A percentile compares a stretch with the other conserved stretches of the same genome.
phyloP scores from a whole-genome alignment of 2,797 vertebrate species.

The Sarcoramphus papa region DNA sequence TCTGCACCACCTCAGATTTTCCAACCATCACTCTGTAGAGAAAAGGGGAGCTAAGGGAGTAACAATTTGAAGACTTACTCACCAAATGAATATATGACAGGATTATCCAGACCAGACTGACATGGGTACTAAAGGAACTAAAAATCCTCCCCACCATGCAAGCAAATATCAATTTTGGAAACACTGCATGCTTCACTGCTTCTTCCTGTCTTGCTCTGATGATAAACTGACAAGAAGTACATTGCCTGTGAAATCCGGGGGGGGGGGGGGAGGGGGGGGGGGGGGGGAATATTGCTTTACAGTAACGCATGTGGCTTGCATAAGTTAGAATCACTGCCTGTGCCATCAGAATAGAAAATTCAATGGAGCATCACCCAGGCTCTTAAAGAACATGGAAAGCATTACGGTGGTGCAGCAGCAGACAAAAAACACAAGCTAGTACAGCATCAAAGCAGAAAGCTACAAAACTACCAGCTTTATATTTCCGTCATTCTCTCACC shows the following conservation, averaged over 20 bases:
- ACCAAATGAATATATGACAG: background rate
- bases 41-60: background rate
- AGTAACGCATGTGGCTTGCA: background rate
- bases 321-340: background rate
- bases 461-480: background rate
- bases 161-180: background rate
- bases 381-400: background rate
- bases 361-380: background rate
- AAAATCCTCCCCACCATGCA: background rate
- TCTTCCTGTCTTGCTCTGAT: background rate
- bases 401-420: background rate
- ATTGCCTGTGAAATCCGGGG: background rate
- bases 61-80: background rate
- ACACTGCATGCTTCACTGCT: background rate
- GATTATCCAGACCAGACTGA: background rate
- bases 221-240: background rate
- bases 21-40: background rate
- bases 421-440: background rate
- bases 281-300: background rate
- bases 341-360: background rate
- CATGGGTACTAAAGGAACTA: background rate
- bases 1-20: background rate
- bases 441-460: fast-evolving
- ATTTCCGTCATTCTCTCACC: background rate
- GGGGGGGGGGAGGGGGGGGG: too few species aligned